phyloP scores from a whole-genome alignment of 2,113 vertebrate species.

The Gopherus flavomarginatus region DNA sequence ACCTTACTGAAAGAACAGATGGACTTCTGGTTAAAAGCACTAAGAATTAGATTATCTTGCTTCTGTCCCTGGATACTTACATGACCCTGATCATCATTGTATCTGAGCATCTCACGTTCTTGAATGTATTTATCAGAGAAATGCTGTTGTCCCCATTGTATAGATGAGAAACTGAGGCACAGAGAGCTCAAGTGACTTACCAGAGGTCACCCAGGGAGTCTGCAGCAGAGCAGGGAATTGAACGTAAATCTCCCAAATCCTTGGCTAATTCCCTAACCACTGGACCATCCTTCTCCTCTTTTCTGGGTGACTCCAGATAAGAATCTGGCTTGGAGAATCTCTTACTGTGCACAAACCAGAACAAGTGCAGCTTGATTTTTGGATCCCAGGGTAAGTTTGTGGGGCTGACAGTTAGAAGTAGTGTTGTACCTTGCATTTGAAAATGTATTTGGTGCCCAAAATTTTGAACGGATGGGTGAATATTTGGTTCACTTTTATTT shows the following conservation, averaged over 20 bases:
- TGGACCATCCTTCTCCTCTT: no score
- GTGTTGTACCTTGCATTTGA: not conserved
- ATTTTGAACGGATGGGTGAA: not conserved
- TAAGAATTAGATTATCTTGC: not conserved
- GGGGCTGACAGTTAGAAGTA: slow-evolving; percentile 17
- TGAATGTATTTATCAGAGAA: no score
- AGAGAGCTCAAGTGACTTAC: no score
- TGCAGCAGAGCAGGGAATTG: no score
- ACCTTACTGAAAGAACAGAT: not conserved
- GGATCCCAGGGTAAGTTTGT: not conserved
- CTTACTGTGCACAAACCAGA: not conserved
- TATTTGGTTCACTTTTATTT: not conserved
- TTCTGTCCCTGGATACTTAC: no score
- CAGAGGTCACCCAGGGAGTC: no score
- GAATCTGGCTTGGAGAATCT: not conserved
- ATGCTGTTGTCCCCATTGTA: no score
- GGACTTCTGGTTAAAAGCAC: slow-evolving; percentile 5
- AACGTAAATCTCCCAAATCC: not conserved
- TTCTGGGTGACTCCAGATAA: no score
- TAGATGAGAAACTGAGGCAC: no score
- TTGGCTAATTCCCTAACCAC: not conserved
- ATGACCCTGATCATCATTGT: no score
- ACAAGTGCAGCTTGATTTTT: slow-evolving; percentile 9
- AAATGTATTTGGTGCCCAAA: not conserved
- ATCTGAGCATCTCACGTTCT: no score